These are phyloP conservation scores for Erebia aethiops DNA, from an alignment of 2,888 invertebrate species.

Conservation along the genomic window DNA sequence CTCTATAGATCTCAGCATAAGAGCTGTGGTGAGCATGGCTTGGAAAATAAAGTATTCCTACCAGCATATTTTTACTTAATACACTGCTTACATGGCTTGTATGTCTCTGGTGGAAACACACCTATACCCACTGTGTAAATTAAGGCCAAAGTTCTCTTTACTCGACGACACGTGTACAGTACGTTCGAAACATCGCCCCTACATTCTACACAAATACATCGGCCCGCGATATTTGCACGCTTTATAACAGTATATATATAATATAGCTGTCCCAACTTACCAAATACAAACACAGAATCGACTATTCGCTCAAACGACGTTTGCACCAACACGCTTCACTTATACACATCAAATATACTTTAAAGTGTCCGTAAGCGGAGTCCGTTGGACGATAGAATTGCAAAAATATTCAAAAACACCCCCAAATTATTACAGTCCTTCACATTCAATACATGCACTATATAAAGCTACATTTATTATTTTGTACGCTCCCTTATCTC, in stretches of 20 bases:
- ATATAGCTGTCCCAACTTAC: conserved; percentile 75
- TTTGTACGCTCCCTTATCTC: conserved; percentile 17
- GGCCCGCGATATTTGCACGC: conserved; percentile 61
- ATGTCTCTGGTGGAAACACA: too few species aligned
- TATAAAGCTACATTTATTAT: conserved; percentile 26
- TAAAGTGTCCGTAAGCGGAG: conserved; percentile 33
- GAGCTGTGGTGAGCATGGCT: too few species aligned
- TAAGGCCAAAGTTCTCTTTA: too few species aligned
- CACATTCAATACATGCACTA: conserved; percentile 26
- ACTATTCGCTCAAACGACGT: conserved; percentile 63
- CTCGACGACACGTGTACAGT: not conserved
- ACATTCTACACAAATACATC: conserved; percentile 43
- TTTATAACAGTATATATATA: conserved; percentile 64
- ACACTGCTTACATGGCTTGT: too few species aligned
- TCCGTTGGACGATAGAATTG: conserved; percentile 34
- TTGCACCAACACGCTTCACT: conserved; percentile 49
- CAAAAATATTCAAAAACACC: conserved; percentile 30
- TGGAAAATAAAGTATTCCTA: too few species aligned
- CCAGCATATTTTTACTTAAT: too few species aligned
- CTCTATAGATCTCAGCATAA: too few species aligned
- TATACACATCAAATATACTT: conserved; percentile 32
- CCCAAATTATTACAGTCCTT: conserved; percentile 18
- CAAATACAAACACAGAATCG: conserved; percentile 76
- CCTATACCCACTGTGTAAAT: too few species aligned
- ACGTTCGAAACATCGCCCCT: conserved; percentile 32